Evolutionary conservation across 2,113 vertebrate species (phyloP).

Genomic region (Dryoscopus gambensis): DNA sequence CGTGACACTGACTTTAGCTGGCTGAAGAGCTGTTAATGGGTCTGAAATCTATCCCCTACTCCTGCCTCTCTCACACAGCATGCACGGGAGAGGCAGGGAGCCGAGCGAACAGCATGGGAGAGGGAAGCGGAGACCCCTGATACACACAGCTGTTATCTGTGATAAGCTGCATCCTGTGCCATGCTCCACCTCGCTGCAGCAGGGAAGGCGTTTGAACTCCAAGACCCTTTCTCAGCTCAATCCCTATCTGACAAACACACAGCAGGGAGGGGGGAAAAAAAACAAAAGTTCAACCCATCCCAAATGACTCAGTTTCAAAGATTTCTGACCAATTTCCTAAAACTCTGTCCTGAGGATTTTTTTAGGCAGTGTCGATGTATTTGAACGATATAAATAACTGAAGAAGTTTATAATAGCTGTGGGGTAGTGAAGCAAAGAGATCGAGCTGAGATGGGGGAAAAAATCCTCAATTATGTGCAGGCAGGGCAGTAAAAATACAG

Average conservation of each 20-base stretch:
- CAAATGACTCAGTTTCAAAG: constrained; percentile 13
- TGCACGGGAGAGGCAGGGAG: neutral
- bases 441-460: neutral
- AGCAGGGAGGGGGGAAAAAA: neutral
- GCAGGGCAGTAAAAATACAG: neutral
- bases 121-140: neutral
- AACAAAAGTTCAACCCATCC: neutral
- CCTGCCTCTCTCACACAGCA: neutral
- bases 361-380: neutral
- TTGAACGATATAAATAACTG: neutral
- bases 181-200: constrained; percentile 2
- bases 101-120: neutral
- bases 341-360: neutral
- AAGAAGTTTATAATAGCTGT: neutral
- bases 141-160: constrained; percentile 12
- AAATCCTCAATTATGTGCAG: neutral
- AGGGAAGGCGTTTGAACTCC: constrained; percentile 32
- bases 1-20: neutral
- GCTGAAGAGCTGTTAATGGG: neutral
- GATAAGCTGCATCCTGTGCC: constrained; percentile 45
- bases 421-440: neutral
- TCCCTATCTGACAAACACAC: constrained; percentile 39
- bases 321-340: constrained; percentile 45
- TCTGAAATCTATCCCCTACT: neutral
- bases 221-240: neutral